These are phyloP conservation scores for Neomicropteryx cornuta DNA, from an alignment of 1,140 invertebrate species.

Conservation along the genomic window DNA sequence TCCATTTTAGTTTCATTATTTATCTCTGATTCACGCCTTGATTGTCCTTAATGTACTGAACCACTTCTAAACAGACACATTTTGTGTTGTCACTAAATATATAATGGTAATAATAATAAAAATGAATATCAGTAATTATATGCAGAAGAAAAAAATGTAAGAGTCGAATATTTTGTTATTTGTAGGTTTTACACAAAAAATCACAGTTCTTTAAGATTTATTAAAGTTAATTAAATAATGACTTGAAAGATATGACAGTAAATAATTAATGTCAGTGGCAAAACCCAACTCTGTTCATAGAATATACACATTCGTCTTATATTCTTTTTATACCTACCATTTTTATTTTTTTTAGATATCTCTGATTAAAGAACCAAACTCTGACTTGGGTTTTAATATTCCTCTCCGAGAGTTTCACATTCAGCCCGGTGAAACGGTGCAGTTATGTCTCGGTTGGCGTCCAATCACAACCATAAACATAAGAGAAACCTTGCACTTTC, in stretches of 20 bases:
- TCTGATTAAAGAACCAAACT: constrained; percentile 42
- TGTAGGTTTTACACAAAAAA: too few relatives aligned
- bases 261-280: not conserved
- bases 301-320: not conserved
- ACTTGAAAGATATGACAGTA: not conserved
- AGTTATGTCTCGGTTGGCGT: constrained; percentile 47
- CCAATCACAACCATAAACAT: constrained; percentile 42
- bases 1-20: too few relatives aligned
- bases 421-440: constrained; percentile 29
- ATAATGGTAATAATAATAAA: too few relatives aligned
- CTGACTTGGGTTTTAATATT: constrained; percentile 42
- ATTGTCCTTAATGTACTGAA: too few relatives aligned
- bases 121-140: too few relatives aligned
- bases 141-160: too few relatives aligned
- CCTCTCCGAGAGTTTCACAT: constrained; percentile 38
- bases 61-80: too few relatives aligned
- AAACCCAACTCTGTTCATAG: not conserved
- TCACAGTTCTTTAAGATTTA: too few relatives aligned
- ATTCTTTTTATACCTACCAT: not conserved
- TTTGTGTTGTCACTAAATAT: too few relatives aligned
- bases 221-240: too few relatives aligned
- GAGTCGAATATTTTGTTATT: too few relatives aligned
- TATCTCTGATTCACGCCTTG: too few relatives aligned
- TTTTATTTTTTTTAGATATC: constrained; percentile 39
- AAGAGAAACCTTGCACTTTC: constrained; percentile 49